Base-by-base conservation (phyloP, 2,888 invertebrate genomes). In the Neoaliturus tenellus region DNA sequence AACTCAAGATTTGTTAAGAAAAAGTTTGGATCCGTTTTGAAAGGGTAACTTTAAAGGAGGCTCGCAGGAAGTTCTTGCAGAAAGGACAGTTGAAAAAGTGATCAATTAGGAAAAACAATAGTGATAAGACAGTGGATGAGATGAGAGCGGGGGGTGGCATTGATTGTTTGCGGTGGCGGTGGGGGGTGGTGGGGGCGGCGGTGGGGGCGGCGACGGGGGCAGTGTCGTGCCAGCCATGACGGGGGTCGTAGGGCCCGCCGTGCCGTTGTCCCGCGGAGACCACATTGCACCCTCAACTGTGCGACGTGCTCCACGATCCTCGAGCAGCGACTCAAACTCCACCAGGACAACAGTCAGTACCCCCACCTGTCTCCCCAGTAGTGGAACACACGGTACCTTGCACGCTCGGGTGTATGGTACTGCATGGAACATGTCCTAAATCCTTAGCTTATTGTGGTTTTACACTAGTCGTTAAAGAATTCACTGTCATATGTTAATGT, bases 231-330 rank as follows among this genome's bases (percentile, higher is more conserved):
- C 69, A 73, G 82, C 75, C 82, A 69, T 80, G 67, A 48, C 67
- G 33, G 78, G 83, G 48, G 69, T 78, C 28, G 33, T 73, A 23
- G 75, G 48, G 25, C 23, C 44, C 23, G 80, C 83, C 82, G 83
- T 75, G 41, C 84, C 83, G 23, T 83, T 84, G 67, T 83, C 85
- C 69, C 85, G 83, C 86, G 84, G 67, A 87, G 85, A 48, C 85
- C 84, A 71, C 87, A 81, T 58, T 95, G 95, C 91, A 95, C 95
- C 1, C 92, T 95, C 81, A 95, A 95, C 88, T 95, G 95, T 89
- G 94, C 94, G 89, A 92, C 94, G 88, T 95, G 95, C 91, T 94
- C 93, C 83, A 92, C 93, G 80, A 92, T 94, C 85, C 92, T 95
- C 71, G 95, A 94, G 89, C 84, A 84, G 67, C 81, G 62, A 88